These are phyloP conservation scores for Temnothorax ravouxi DNA, from an alignment of 2,888 invertebrate genomes.

Conservation along the genomic window DNA sequence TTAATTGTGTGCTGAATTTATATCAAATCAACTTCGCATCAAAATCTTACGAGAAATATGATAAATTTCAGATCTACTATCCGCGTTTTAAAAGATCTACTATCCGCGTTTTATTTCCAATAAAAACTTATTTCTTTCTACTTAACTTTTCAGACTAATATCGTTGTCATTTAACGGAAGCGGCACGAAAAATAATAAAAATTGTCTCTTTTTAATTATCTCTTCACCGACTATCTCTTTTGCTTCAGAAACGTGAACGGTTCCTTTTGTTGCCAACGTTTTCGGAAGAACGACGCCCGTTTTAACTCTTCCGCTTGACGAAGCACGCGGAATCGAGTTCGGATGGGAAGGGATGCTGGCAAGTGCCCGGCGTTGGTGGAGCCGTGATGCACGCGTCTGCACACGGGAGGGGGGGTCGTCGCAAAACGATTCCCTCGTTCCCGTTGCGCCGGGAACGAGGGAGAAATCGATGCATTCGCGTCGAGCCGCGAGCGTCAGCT, in stretches of 20 bases:
- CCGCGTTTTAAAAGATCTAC: background rate
- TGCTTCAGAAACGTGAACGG: background rate
- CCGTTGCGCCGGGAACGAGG: slow-evolving; percentile 56
- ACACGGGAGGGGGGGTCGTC: slow-evolving; percentile 45
- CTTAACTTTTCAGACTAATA: background rate
- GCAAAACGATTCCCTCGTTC: slow-evolving; percentile 35
- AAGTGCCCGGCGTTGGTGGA: slow-evolving; percentile 39
- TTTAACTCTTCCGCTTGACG: slow-evolving; percentile 26
- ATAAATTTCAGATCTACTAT: background rate
- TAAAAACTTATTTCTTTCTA: background rate
- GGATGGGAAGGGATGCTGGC: slow-evolving; percentile 54
- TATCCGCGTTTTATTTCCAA: background rate
- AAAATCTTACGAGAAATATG: background rate
- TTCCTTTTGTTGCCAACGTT: slow-evolving; percentile 14
- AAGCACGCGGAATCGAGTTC: slow-evolving; percentile 5
- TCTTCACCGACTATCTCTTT: background rate
- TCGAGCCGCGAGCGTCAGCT: slow-evolving; percentile 63
- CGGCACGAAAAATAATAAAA: background rate
- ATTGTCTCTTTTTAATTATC: background rate
- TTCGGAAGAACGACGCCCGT: slow-evolving; percentile 8
- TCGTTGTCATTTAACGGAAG: background rate
- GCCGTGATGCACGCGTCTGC: slow-evolving; percentile 55
- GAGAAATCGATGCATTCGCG: slow-evolving; percentile 75
- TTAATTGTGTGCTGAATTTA: background rate
- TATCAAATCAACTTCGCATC: background rate